phyloP scores from a whole-genome alignment of 2,888 invertebrate genomes.

The Embidobia sp. region DNA sequence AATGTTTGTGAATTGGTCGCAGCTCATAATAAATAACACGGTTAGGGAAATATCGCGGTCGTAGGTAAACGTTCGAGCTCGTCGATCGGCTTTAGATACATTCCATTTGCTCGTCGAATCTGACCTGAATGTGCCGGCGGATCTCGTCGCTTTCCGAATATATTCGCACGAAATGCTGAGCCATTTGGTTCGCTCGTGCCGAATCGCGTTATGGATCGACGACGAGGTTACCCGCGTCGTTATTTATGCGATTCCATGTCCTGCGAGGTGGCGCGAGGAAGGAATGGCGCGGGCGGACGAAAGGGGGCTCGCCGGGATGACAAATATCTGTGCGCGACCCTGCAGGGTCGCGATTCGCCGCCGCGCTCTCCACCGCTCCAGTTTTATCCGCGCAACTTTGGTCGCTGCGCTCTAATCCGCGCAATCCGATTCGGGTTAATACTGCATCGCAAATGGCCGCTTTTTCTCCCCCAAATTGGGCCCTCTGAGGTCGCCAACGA shows the following conservation, averaged over 20 bases:
- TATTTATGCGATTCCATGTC: slow-evolving; percentile 68
- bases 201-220: slow-evolving; percentile 67
- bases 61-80: slow-evolving; percentile 49
- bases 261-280: slow-evolving; percentile 44
- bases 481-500: too few species aligned
- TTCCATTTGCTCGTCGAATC: slow-evolving; percentile 60
- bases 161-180: slow-evolving; percentile 50
- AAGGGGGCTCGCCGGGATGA: slow-evolving; percentile 33
- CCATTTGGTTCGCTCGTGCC: slow-evolving; percentile 53
- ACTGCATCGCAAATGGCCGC: slow-evolving; percentile 34
- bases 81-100: slow-evolving; percentile 60
- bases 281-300: slow-evolving; percentile 5
- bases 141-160: slow-evolving; percentile 41
- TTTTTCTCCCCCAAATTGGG: too few species aligned
- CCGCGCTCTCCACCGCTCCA: slow-evolving; percentile 13
- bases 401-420: too few species aligned
- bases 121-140: slow-evolving; percentile 44
- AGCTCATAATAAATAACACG: slow-evolving; percentile 53
- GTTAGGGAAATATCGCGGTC: slow-evolving; percentile 56
- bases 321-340: slow-evolving; percentile 46
- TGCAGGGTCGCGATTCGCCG: slow-evolving; percentile 11
- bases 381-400: slow-evolving; percentile 15
- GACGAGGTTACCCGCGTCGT: slow-evolving; percentile 65
- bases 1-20: slow-evolving; percentile 13
- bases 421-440: too few species aligned